Conservation (phyloP, 1,140 invertebrate species). For the Heliconius eleuchia region DNA sequence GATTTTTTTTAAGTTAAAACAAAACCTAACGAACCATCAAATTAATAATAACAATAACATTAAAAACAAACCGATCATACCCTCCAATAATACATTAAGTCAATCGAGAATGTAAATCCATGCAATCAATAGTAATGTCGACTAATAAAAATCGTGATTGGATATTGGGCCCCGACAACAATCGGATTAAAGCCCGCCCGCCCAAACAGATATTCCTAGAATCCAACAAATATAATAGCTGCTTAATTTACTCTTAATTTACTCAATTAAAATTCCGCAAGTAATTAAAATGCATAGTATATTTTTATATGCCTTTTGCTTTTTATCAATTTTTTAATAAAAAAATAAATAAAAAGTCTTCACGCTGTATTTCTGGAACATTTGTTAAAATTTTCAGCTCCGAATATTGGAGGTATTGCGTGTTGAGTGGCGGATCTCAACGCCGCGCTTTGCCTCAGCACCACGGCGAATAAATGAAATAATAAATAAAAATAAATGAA, state of each 20-base stretch:
- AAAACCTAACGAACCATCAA: neutral
- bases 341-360: no score
- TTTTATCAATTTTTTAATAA: neutral
- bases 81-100: conserved; percentile 16
- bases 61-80: conserved; percentile 2
- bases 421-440: no score
- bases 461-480: no score
- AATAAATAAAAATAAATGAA: no score
- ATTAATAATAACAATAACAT: conserved; percentile 10
- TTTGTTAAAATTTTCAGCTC: no score
- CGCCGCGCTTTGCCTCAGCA: no score
- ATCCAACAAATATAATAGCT: neutral
- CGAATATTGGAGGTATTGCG: no score
- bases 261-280: conserved; percentile 11
- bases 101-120: conserved; percentile 28
- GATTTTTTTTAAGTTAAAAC: neutral
- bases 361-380: no score
- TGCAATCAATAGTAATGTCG: conserved; percentile 59
- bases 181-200: conserved; percentile 54
- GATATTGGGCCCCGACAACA: conserved; percentile 44
- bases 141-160: conserved; percentile 65
- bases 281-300: neutral
- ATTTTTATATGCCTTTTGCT: neutral
- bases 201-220: conserved; percentile 39
- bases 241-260: neutral